phyloP scores from a whole-genome alignment of 2,888 invertebrate species.

The Caenorhabditis sinica region DNA sequence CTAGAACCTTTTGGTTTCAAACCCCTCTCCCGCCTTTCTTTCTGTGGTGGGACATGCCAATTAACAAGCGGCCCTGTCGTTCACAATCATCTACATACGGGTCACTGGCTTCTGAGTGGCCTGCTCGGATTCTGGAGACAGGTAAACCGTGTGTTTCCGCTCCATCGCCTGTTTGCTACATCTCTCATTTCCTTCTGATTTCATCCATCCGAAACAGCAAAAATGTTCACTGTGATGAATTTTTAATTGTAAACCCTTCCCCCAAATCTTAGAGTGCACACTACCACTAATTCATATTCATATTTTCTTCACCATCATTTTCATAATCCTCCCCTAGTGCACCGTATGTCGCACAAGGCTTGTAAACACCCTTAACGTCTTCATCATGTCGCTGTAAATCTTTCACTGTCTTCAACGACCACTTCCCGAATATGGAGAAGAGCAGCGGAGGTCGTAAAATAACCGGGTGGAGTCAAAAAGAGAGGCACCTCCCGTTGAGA shows the following conservation, averaged over 20 bases:
- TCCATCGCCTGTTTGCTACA: slow-evolving; percentile 57
- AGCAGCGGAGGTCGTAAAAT: slow-evolving; percentile 41
- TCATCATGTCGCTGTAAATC: slow-evolving; percentile 57
- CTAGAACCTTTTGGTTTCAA: slow-evolving; percentile 11
- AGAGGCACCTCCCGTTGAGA: slow-evolving; percentile 17
- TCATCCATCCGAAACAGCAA: neutral
- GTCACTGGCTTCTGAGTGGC: slow-evolving; percentile 65
- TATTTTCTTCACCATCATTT: slow-evolving; percentile 50
- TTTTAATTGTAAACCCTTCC: slow-evolving; percentile 5
- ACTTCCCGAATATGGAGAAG: slow-evolving; percentile 50
- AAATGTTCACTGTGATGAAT: neutral
- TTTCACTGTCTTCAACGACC: slow-evolving; percentile 56
- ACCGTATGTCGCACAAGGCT: slow-evolving; percentile 54
- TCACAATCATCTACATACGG: slow-evolving; percentile 56
- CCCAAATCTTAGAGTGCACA: slow-evolving; percentile 9
- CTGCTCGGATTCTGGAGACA: slow-evolving; percentile 51
- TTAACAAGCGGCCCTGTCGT: slow-evolving; percentile 49
- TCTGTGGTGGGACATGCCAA: slow-evolving; percentile 55
- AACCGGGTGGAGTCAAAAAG: slow-evolving; percentile 1
- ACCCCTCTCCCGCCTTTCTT: slow-evolving; percentile 7
- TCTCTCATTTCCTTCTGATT: slow-evolving; percentile 14
- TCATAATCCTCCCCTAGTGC: slow-evolving; percentile 52
- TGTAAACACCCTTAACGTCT: slow-evolving; percentile 60
- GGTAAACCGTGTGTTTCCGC: slow-evolving; percentile 62
- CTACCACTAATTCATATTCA: slow-evolving; percentile 51